phyloP scores from a whole-genome alignment of 2,888 invertebrate genomes.

The Corbicula japonica region DNA sequence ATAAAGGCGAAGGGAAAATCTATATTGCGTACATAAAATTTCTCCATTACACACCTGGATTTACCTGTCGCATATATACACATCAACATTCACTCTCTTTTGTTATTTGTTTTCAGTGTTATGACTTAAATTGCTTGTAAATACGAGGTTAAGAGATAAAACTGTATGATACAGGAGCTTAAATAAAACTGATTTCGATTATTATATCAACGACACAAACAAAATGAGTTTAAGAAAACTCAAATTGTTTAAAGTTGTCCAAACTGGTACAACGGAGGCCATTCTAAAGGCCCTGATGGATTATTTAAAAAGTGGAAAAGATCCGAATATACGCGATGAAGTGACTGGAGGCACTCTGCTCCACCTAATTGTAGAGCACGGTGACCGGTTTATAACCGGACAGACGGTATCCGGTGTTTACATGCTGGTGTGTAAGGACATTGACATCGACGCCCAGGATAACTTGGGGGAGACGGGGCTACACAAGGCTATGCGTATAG shows the following conservation, averaged over 20 bases:
- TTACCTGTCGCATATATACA: constrained; percentile 28
- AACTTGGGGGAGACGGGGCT: constrained; percentile 77
- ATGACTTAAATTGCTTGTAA: too few species aligned
- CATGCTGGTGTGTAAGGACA: constrained; percentile 80
- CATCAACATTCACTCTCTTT: too few species aligned
- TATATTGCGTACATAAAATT: constrained; percentile 25
- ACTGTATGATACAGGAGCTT: too few species aligned
- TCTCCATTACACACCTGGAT: constrained; percentile 24
- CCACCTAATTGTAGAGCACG: constrained; percentile 77
- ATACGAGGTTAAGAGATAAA: too few species aligned
- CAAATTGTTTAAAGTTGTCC: constrained; percentile 87
- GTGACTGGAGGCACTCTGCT: constrained; percentile 77
- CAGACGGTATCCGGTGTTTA: constrained; percentile 80
- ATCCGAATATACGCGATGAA: constrained; percentile 78
- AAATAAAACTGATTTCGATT: too few species aligned
- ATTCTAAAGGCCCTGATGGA: constrained; percentile 76
- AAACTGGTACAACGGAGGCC: constrained; percentile 70
- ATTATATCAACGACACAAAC: too few species aligned
- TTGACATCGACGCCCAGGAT: constrained; percentile 80
- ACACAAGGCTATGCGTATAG: constrained; percentile 77
- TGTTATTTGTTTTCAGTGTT: too few species aligned
- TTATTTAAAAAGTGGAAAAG: constrained; percentile 78
- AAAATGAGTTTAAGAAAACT: constrained; percentile 77
- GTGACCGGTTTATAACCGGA: constrained; percentile 76
- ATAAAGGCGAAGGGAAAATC: constrained; percentile 29